Evolutionary conservation across 2,113 vertebrate genomes (phyloP), one percentile per base, ranked within the genome.

Genomic region (Microcebus tavaratra): DNA sequence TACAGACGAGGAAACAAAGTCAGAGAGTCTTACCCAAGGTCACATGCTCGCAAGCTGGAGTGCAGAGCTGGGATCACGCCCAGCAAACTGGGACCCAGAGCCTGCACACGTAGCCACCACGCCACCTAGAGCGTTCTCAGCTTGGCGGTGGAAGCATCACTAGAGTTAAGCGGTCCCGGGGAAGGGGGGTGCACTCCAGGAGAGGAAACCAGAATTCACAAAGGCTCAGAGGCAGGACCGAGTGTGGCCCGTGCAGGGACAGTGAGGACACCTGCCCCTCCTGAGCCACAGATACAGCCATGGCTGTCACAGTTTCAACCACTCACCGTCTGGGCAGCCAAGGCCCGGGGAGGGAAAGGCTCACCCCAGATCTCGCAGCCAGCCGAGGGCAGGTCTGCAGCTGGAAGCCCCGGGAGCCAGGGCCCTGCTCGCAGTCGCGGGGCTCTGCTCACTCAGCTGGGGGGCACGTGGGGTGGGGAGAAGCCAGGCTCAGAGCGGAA

Each of bases 81-180:
- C 0, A 1, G 4, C 29, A 23, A 27, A n/a, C 3, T 20, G 81
- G 81, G 39, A 23, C 63, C 48, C 59, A 50, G 25, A 63, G 48
- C 48, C 39, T 31, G n/a, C 6, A 3, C 1, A 0, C 8, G 0
- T 8, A 8, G 10, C 65, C 73, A 1, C 1, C 3, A 4, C 1
- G 2, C 61, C 20, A 34, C 11, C 5, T 1, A 0, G 11, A 31
- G 45, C 13, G 0, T 2, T 57, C 63, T 53, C 48, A 15, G n/a
- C 8, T 4, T 21, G 50, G 34, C 11, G 39, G 65, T 42, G 36
- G 61, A 50, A 81, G 34, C 25, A 2, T 8, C 31, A 21, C 13
- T 18, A 18, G 31, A 34, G 50, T 48, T 11, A 34, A 57, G 20
- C 0, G 0, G 39, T 2, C 27, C 67, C 6, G 42, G 61, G 6